Base-by-base conservation (phyloP, 64 coral and sea anemone genomes). In the Acropora yongei region DNA sequence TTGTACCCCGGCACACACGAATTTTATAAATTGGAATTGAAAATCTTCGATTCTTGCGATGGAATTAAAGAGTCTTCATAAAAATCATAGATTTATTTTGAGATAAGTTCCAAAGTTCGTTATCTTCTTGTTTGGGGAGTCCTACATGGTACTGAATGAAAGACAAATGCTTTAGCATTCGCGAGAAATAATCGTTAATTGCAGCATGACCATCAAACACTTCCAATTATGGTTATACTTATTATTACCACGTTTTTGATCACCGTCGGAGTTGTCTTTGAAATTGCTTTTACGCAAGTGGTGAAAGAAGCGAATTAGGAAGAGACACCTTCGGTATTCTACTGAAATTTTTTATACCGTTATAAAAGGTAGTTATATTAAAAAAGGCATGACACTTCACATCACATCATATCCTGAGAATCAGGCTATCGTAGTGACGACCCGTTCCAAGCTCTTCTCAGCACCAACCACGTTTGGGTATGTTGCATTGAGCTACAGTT, bases 1-100 rank as follows among this genome's bases (percentile, higher is more conserved):
- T 49, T 65, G 82, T 57, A 44, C 61, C 72, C 45, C 41, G 44
- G 16, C 66, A 71, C n/a, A 9, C 44, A 63, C 72, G 60, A 85
- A 72, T 85, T 85, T 85, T 3, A 9, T 71, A 71, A 68, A 44
- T 45, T 81, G 49, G 51, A 49, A 83, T 83, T 41, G 60, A 39
- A 83, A 83, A 67, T 67, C n/a, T 57, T 83, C 80, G 58, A 67
- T 44, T 18, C 16, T 44, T 49, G 42, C 65, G 47, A 84, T 5
- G 6, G 82, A 85, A 47, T 8, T 57, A 42, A 5, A 40, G n/a
- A 1, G 6, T 41, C 3, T 5, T 9, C 6, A 5, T 10, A 44
- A 60, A 41, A 60, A 57, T 61, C 51, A 60, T 81, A 43, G 68
- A 20, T 42, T 41, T 61, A 30, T 48, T 10, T 55, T 55, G 10